Percentiles rank a stretch among this genome's conserved stretches.
Conservation (phyloP, 2,797 vertebrate genomes). For the Serranus cabrilla region DNA sequence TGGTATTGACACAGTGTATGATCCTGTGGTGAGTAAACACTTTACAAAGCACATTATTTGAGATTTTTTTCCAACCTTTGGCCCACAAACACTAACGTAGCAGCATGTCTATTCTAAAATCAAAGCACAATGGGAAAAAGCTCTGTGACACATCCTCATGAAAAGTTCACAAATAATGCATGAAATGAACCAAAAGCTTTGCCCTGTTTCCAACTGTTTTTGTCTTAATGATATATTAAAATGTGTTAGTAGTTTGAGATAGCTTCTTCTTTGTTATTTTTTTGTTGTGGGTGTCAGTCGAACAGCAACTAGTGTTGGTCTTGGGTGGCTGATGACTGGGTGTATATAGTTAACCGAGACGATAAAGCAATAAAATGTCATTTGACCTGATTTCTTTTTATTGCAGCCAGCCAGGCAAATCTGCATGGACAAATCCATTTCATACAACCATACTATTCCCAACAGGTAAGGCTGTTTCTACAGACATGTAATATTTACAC, state of each 20-base stretch:
- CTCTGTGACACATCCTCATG: not conserved
- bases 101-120: not conserved
- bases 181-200: not conserved
- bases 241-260: not conserved
- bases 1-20: constrained; percentile 71
- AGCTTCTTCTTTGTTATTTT: not conserved
- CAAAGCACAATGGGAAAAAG: not conserved
- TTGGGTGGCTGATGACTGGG: not conserved
- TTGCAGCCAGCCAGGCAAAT: constrained; percentile 72
- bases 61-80: constrained; percentile 36
- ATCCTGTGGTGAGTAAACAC: constrained; percentile 77
- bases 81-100: not conserved
- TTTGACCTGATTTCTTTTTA: not conserved
- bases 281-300: not conserved
- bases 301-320: not conserved
- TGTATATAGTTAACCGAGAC: not conserved
- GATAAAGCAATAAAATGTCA: not conserved
- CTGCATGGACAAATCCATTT: constrained; percentile 82
- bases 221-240: not conserved
- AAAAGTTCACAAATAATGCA: not conserved
- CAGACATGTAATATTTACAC: not conserved
- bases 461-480: constrained; percentile 78
- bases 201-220: not conserved
- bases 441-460: constrained; percentile 79
- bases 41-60: not conserved